Percentiles rank a stretch among this genome's conserved stretches.
These are phyloP conservation scores for Rhyzopertha dominica DNA, from an alignment of 1,140 invertebrate genomes.

Conservation along the genomic window DNA sequence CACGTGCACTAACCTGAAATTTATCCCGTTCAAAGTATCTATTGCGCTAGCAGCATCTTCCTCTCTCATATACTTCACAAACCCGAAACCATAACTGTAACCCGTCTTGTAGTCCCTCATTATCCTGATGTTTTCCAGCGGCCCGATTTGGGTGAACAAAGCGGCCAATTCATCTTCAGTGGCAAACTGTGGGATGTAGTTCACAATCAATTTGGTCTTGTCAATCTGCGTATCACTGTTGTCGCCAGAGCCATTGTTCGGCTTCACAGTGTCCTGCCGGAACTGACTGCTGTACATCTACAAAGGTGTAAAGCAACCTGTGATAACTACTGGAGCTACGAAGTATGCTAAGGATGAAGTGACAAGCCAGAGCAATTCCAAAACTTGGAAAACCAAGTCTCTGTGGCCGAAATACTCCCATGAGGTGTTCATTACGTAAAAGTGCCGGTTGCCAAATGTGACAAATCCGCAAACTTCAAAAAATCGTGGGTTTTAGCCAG, in stretches of 20 bases:
- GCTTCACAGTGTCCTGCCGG: too few species aligned
- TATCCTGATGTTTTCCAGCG: constrained; percentile 83
- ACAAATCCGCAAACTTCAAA: too few species aligned
- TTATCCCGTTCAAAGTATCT: constrained; percentile 76
- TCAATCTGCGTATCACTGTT: constrained; percentile 24
- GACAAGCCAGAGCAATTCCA: too few species aligned
- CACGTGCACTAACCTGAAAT: constrained; percentile 31
- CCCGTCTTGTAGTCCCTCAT: constrained; percentile 88
- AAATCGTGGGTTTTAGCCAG: too few species aligned
- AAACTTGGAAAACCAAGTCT: too few species aligned
- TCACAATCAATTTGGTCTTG: constrained; percentile 85
- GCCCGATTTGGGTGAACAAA: constrained; percentile 82
- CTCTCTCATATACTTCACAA: constrained; percentile 84
- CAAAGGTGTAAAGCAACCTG: too few species aligned
- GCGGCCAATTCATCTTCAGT: constrained; percentile 85
- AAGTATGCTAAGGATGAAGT: too few species aligned
- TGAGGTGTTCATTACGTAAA: too few species aligned
- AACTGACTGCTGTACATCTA: too few species aligned
- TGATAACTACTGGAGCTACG: too few species aligned
- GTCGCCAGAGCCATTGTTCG: constrained; percentile 31
- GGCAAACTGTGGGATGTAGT: constrained; percentile 91
- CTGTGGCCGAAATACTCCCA: too few species aligned
- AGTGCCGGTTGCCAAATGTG: too few species aligned
- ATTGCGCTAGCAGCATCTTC: constrained; percentile 85
- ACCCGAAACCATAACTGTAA: constrained; percentile 94